These are phyloP conservation scores for Drosophila nikananu DNA, from an alignment of 1,140 invertebrate genomes.

Conservation along the genomic window DNA sequence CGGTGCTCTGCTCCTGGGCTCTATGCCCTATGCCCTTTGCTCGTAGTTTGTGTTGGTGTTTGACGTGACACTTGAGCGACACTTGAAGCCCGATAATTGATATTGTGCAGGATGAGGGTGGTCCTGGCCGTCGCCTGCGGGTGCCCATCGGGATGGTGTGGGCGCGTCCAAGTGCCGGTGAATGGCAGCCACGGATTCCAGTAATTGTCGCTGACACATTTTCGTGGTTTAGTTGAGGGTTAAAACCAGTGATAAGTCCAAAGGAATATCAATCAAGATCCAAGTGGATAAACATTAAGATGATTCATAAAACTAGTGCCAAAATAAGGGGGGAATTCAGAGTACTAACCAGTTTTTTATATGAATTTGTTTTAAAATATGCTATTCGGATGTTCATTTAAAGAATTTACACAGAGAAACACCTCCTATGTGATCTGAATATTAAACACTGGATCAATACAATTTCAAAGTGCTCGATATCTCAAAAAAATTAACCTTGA, in stretches of 20 bases:
- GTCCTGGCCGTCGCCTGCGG: background rate
- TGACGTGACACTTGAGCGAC: slow-evolving; percentile 80
- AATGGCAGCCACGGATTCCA: slow-evolving; percentile 44
- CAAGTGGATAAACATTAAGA: background rate
- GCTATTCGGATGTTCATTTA: background rate
- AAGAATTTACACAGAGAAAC: no score
- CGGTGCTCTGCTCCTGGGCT: slow-evolving; percentile 14
- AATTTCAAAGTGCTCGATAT: no score
- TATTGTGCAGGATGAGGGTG: slow-evolving; percentile 54
- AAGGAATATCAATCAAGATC: slow-evolving; percentile 13
- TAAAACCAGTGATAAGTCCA: slow-evolving; percentile 18
- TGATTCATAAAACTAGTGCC: no score
- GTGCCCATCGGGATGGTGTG: slow-evolving; percentile 8
- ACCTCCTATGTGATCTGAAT: no score
- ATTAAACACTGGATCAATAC: no score
- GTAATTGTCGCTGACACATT: slow-evolving; percentile 71
- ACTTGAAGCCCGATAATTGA: slow-evolving; percentile 79
- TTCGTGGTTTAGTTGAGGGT: slow-evolving; percentile 30
- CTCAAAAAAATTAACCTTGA: no score
- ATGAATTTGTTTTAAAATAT: background rate
- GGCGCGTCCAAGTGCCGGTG: slow-evolving; percentile 22
- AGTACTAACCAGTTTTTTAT: no score
- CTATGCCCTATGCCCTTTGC: slow-evolving; percentile 33
- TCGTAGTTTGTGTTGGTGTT: slow-evolving; percentile 60
- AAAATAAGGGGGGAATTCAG: no score